phyloP scores from a whole-genome alignment of 1,140 invertebrate species.

The Eubasilissa regina region DNA sequence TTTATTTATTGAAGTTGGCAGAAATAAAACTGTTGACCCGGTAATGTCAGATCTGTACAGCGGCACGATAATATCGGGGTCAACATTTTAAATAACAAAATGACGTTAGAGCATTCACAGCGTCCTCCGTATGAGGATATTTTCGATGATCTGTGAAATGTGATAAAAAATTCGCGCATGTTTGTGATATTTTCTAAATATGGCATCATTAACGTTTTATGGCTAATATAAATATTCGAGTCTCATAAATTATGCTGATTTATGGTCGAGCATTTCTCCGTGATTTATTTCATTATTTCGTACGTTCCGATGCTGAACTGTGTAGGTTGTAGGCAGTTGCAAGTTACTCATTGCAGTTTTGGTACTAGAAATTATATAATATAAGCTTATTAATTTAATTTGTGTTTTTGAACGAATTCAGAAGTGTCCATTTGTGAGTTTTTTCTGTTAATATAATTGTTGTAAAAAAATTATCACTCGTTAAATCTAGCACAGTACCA shows the following conservation, averaged over 20 bases:
- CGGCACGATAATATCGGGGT: neutral
- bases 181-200: conserved; percentile 16
- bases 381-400: too few species aligned
- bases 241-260: conserved; percentile 34
- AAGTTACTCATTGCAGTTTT: neutral
- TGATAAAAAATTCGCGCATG: conserved; percentile 3
- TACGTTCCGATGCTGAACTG: conserved; percentile 7
- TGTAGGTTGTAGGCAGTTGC: neutral
- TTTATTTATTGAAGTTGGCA: too few species aligned
- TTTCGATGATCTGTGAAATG: conserved; percentile 25
- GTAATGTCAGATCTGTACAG: too few species aligned
- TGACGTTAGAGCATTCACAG: neutral
- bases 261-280: conserved; percentile 7
- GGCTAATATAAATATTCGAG: conserved; percentile 19
- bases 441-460: too few species aligned
- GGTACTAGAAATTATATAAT: neutral
- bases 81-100: conserved; percentile 9
- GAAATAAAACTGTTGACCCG: too few species aligned
- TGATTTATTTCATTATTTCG: conserved; percentile 15
- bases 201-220: conserved; percentile 39
- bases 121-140: neutral
- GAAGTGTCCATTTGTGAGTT: too few species aligned
- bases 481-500: too few species aligned
- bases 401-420: too few species aligned
- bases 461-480: too few species aligned